Evolutionary conservation across 2,888 invertebrate genomes (phyloP), one percentile per base, ranked within the genome.

Genomic region (Pammene aurita): DNA sequence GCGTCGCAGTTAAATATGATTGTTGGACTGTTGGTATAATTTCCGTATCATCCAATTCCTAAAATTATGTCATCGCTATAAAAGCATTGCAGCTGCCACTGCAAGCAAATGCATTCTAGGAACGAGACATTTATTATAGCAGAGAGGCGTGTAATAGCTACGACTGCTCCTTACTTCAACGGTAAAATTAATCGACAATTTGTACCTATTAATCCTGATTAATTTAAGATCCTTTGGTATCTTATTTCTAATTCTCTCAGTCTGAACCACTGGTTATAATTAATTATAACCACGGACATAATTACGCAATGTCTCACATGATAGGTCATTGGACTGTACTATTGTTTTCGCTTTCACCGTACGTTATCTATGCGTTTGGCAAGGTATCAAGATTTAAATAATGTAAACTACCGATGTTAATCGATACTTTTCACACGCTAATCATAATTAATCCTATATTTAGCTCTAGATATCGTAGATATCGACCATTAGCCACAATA

Each of bases 341-440:
- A 75, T 79, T 78, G 73, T 75, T 74, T 73, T 73, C 71, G 55
- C 68, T 75, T 71, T 68, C 68, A 65, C 55, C 68, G 63, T 44
- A 55, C 61, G 56, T 71, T 72, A 72, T 78, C 71, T 74, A 75
- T 79, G 78, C 73, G 76, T 77, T 84, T 85, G 84, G 84, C 82
- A 80, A 79, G 77, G 78, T 73, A 75, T 85, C 81, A 83, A 85
- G 76, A 77, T 72, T 69, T 75, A 76, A 78, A 79, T 77, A 81
- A 68, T 64, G 41, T 54, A 13, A 50, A 60, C 55, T 14, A 46
- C 1, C 54, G 46, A 44, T 50, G 66, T 46, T 66, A 35, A 66
- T 60, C 34, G 18, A 42, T n/a, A 58, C 34, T 60, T 66, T 41
- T 42, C 58, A 61, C 61, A 55, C 46, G 54, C 54, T 48, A n/a